Conservation (phyloP, 1,140 invertebrate species). For the Pogonognathellus flavescens region DNA sequence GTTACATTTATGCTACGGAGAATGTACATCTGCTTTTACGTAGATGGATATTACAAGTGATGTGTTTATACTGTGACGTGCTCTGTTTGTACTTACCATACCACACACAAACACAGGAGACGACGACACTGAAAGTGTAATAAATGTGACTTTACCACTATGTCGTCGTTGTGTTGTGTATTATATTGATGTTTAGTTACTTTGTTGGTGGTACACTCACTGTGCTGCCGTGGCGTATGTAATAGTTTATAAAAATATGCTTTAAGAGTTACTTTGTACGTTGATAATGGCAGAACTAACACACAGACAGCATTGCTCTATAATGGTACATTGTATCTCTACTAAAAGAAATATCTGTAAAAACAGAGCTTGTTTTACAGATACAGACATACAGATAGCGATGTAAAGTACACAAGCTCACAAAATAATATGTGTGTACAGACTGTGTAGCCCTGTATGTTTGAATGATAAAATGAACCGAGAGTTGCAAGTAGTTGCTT, state of each 20-base stretch:
- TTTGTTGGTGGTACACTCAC: slow-evolving; percentile 27
- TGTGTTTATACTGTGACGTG: too few relatives aligned
- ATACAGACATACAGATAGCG: too few relatives aligned
- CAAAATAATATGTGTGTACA: not conserved
- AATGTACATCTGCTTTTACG: too few relatives aligned
- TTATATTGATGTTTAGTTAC: slow-evolving; percentile 36
- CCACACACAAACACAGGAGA: not conserved
- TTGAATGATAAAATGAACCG: not conserved
- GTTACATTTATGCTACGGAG: too few relatives aligned
- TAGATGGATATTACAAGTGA: too few relatives aligned
- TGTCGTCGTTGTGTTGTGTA: not conserved
- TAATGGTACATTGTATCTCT: not conserved
- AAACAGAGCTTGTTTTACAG: too few relatives aligned
- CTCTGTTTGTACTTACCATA: too few relatives aligned
- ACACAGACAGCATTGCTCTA: not conserved
- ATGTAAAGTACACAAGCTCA: not conserved
- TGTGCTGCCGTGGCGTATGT: not conserved
- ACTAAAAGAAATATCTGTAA: not conserved
- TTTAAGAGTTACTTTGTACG: not conserved
- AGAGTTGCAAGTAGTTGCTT: too few relatives aligned
- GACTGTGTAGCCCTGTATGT: not conserved
- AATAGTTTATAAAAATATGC: slow-evolving; percentile 43
- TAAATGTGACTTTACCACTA: not conserved
- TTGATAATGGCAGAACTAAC: not conserved
- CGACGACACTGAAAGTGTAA: not conserved